Percentiles rank a stretch among this genome's conserved stretches.
These are phyloP conservation scores for Choristoneura fumiferana DNA, from an alignment of 1,140 invertebrate species.

Conservation along the genomic window DNA sequence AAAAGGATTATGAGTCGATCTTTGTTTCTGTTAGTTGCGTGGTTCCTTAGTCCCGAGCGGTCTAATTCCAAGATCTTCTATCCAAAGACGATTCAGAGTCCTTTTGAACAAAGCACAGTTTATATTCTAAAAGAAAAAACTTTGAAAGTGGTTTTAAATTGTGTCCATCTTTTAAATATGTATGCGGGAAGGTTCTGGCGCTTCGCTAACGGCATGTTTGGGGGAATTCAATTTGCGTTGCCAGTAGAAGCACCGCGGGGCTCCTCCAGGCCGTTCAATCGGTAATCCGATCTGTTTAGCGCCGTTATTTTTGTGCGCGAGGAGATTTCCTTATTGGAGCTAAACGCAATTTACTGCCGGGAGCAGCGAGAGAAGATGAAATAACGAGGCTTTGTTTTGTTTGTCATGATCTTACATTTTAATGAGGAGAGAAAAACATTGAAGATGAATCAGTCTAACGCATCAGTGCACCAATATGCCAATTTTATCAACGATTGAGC, in stretches of 20 bases:
- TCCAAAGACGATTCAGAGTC: conserved; percentile 77
- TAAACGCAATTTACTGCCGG: conserved; percentile 15
- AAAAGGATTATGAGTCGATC: conserved; percentile 78
- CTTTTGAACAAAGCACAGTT: conserved; percentile 69
- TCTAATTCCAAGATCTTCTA: conserved; percentile 41
- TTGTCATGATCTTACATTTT: no score
- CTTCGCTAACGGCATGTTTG: conserved; percentile 1
- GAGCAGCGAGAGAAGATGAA: neutral
- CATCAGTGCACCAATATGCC: no score
- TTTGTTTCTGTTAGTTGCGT: conserved; percentile 76
- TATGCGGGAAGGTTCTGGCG: neutral
- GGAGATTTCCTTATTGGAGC: conserved; percentile 2
- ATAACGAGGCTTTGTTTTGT: no score
- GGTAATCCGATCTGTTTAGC: conserved; percentile 5
- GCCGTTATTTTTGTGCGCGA: neutral
- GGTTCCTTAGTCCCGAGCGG: conserved; percentile 69
- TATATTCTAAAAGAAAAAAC: conserved; percentile 22
- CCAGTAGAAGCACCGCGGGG: neutral
- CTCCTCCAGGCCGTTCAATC: neutral
- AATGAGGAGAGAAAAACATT: no score
- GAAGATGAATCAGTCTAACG: no score
- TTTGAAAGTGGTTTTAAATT: neutral
- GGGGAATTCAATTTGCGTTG: neutral
- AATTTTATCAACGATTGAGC: no score
- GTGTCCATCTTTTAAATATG: conserved; percentile 12